These are phyloP conservation scores for Andinoacara biseriatus DNA, from an alignment of 2,113 vertebrate species.

Conservation along the genomic window DNA sequence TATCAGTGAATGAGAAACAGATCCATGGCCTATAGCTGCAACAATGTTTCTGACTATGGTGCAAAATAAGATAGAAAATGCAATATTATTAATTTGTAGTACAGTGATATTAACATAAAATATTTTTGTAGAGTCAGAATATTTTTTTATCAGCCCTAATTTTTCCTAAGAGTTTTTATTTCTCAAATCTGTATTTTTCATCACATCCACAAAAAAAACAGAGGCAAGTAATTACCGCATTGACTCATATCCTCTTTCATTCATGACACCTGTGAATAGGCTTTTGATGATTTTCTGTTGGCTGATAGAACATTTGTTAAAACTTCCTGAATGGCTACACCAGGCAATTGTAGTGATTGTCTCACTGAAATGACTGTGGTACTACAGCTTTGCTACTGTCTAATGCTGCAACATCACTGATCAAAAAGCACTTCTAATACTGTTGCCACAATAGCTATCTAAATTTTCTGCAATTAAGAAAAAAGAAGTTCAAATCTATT, in stretches of 20 bases:
- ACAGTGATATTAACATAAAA: background rate
- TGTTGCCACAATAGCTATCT: background rate
- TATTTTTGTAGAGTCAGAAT: background rate
- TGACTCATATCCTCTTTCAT: conserved; percentile 54
- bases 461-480: background rate
- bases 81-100: background rate
- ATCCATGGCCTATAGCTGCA: background rate
- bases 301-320: conserved; percentile 7
- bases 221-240: background rate
- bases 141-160: background rate
- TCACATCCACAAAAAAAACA: conserved; percentile 33
- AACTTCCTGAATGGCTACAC: conserved; percentile 1
- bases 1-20: conserved; percentile 6
- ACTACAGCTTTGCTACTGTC: background rate
- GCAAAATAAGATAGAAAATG: conserved; percentile 1
- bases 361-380: background rate
- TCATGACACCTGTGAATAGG: conserved; percentile 18
- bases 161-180: background rate
- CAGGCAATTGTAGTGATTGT: background rate
- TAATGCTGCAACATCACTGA: background rate
- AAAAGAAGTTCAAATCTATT: background rate
- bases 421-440: background rate
- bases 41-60: conserved; percentile 13
- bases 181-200: background rate
- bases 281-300: conserved; percentile 4